Conservation (phyloP, 2,888 invertebrate species). For the Fissipunctia ypsillon region DNA sequence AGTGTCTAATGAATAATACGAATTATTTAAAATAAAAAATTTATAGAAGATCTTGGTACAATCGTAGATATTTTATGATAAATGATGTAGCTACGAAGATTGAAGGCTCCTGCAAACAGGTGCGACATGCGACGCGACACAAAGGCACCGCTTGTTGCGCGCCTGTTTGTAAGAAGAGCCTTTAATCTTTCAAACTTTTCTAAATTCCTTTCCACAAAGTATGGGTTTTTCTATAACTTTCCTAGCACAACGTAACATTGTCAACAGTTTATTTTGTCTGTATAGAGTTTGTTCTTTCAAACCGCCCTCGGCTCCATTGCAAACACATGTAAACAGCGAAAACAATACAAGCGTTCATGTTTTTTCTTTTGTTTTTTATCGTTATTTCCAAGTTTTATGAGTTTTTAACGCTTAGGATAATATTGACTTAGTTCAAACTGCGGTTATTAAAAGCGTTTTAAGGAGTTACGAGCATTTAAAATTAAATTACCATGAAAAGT, state of each 20-base stretch:
- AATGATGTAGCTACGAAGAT: background rate
- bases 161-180: too few relatives aligned
- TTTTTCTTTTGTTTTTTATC: conserved; percentile 44
- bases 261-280: conserved; percentile 59
- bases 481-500: background rate
- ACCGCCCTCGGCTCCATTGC: conserved; percentile 41
- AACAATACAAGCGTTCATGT: conserved; percentile 54
- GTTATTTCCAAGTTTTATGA: conserved; percentile 51
- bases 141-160: too few relatives aligned
- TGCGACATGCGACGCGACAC: too few relatives aligned
- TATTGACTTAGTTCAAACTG: conserved; percentile 40
- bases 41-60: too few relatives aligned
- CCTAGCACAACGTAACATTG: conserved; percentile 39
- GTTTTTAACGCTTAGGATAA: conserved; percentile 52
- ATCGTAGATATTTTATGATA: background rate
- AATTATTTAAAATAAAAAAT: background rate
- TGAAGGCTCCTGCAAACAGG: too few relatives aligned
- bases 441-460: conserved; percentile 11
- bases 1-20: conserved; percentile 8
- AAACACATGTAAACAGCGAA: conserved; percentile 62
- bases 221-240: conserved; percentile 26
- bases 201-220: background rate
- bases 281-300: conserved; percentile 60
- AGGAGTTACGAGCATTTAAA: conserved; percentile 6
- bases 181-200: background rate